These are phyloP conservation scores for Sinocyclocheilus anshuiensis DNA, from an alignment of 2,113 vertebrate genomes.

Conservation along the genomic window DNA sequence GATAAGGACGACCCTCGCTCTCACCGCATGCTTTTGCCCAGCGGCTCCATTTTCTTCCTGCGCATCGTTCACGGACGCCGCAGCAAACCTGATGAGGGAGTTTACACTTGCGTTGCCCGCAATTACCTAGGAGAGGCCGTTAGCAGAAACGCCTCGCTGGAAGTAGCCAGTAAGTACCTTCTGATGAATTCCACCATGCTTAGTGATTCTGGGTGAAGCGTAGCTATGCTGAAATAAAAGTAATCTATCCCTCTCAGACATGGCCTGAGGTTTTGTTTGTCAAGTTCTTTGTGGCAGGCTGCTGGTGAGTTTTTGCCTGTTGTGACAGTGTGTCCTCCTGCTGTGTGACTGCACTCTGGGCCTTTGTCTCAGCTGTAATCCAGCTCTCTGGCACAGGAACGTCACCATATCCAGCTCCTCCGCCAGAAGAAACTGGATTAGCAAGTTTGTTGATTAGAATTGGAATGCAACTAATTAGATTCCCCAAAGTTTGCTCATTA, in stretches of 20 bases:
- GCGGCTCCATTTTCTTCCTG: conserved; percentile 95
- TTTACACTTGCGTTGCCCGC: conserved; percentile 92
- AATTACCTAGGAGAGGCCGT: conserved; percentile 94
- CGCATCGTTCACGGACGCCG: conserved; percentile 96
- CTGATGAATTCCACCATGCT: conserved; percentile 36
- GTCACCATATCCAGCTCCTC: conserved; percentile 34
- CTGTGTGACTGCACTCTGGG: neutral
- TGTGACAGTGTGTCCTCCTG: conserved; percentile 26
- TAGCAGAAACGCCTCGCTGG: conserved; percentile 92
- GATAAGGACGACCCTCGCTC: conserved; percentile 94
- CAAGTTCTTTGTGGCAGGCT: conserved; percentile 29
- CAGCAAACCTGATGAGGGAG: conserved; percentile 92
- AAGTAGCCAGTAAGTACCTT: conserved; percentile 89
- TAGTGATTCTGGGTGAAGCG: neutral
- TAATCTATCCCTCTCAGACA: conserved; percentile 39
- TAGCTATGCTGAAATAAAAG: conserved; percentile 19
- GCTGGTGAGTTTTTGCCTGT: conserved; percentile 16
- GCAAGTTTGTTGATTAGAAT: conserved; percentile 68
- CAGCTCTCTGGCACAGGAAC: conserved; percentile 33
- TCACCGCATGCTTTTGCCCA: conserved; percentile 95
- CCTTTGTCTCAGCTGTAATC: conserved; percentile 25
- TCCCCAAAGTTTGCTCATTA: conserved; percentile 63
- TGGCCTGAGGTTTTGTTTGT: conserved; percentile 36
- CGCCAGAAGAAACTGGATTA: conserved; percentile 68
- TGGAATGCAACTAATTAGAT: conserved; percentile 66